Evolutionary conservation across 2,797 vertebrate genomes (phyloP), one percentile per base, ranked within the genome.

Genomic region (Danio aesculapii): DNA sequence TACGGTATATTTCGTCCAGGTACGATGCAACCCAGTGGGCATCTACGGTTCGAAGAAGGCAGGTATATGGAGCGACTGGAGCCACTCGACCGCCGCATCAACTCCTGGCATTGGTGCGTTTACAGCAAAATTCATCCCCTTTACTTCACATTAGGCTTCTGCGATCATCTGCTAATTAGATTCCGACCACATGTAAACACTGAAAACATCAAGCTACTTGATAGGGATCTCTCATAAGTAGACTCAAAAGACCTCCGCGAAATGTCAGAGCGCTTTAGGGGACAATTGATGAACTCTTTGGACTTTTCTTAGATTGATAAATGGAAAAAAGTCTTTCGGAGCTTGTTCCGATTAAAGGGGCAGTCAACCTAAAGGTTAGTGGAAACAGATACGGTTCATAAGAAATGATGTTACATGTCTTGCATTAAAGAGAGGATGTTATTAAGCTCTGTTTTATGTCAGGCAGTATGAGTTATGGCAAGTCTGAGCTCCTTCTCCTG

Each of bases 51-150:
- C 97, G 76, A 97, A 95, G 83, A 97, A 96, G 79, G 93, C 97
- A 0, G 97, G 97, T 0, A 97, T 98, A 87, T 99, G 97, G 97
- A 99, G 97, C 1, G 95, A 96, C 71, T 99, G 97, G 97, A 99
- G 97, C 86, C 96, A 96, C 85, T 95, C 97, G 6, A 97, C 96
- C 0, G 97, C 96, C 0, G 97, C 97, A 66, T 99, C 97, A 84
- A 98, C 97, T 0, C 97, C 97, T 0, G 94, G 93, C 82, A 96
- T 91, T 11, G 96, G 97, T 98, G 88, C 92, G 95, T 78, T 30
- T 62, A 1, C 1, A 50, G 47, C 17, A 52, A 63, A 50, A 68
- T 8, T 70, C 46, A 10, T 49, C 59, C 43, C 72, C 59, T 39
- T 61, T 47, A 69, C 53, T 53, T 67, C 68, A 74, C 41, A 73